These are phyloP conservation scores for Lamprotornis superbus DNA, from an alignment of 2,113 vertebrate species.

Conservation along the genomic window DNA sequence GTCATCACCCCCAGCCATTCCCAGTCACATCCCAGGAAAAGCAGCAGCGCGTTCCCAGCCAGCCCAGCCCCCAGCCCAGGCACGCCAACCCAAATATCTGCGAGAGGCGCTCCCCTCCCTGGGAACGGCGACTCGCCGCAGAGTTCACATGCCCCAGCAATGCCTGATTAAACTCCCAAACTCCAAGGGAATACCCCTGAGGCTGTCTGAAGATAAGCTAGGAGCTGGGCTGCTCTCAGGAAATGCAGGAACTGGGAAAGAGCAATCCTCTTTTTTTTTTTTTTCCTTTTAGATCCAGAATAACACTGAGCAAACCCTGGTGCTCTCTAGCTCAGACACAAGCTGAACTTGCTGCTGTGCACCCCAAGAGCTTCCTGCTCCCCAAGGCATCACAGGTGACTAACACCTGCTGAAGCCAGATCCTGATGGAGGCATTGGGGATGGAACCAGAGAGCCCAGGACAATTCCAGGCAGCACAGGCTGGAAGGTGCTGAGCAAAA, in stretches of 20 bases:
- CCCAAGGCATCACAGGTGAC: fast-evolving
- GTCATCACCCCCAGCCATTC: not conserved
- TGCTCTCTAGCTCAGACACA: not conserved
- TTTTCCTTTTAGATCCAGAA: not conserved
- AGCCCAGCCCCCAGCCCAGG: constrained; percentile 55
- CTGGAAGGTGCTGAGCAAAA: not conserved
- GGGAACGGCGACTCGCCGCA: constrained; percentile 3
- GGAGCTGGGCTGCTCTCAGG: constrained; percentile 44
- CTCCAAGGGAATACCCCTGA: constrained; percentile 54
- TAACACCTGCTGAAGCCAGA: not conserved
- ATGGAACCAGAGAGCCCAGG: not conserved
- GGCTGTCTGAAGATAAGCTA: constrained; percentile 60
- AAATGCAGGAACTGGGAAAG: constrained; percentile 44
- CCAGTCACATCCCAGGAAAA: not conserved
- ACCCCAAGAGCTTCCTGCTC: fast-evolving
- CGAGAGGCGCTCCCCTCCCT: constrained; percentile 46
- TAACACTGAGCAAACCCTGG: not conserved
- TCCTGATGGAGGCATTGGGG: not conserved
- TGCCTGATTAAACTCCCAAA: constrained; percentile 60
- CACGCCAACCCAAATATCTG: constrained; percentile 63
- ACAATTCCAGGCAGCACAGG: not conserved
- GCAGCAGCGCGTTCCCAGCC: constrained; percentile 21
- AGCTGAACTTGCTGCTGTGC: not conserved
- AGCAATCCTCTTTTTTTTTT: not conserved
- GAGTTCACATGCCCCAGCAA: constrained; percentile 54